Evolutionary conservation across 2,113 vertebrate genomes (phyloP).

Genomic region (Emydura subglobosa): DNA sequence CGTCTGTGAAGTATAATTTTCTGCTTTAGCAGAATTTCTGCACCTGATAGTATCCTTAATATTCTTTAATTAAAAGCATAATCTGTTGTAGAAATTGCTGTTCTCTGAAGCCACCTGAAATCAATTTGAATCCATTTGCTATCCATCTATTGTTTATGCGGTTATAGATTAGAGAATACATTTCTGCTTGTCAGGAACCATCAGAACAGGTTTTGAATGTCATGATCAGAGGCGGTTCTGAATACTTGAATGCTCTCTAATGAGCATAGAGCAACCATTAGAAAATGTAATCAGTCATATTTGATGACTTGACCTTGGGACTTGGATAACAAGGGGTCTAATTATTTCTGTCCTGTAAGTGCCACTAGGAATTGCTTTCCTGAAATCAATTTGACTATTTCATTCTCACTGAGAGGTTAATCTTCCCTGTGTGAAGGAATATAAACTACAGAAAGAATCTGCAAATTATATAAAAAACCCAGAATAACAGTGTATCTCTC

Average conservation of each 20-base stretch:
- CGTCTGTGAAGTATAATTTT: slow-evolving; percentile 81
- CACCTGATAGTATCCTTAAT: slow-evolving; percentile 84
- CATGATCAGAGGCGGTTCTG: slow-evolving; percentile 77
- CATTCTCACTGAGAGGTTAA: slow-evolving; percentile 74
- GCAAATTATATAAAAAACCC: slow-evolving; percentile 70
- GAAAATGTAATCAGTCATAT: slow-evolving; percentile 82
- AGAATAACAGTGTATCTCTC: slow-evolving; percentile 15
- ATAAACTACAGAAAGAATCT: slow-evolving; percentile 78
- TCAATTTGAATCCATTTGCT: slow-evolving; percentile 87
- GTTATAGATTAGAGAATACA: slow-evolving; percentile 83
- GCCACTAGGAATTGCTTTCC: slow-evolving; percentile 69
- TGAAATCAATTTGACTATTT: slow-evolving; percentile 82
- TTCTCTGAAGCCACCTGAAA: slow-evolving; percentile 88
- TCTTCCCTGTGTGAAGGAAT: slow-evolving; percentile 75
- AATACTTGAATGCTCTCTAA: slow-evolving; percentile 82
- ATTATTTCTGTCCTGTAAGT: slow-evolving; percentile 76
- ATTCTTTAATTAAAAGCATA: slow-evolving; percentile 88
- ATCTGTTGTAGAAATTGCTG: slow-evolving; percentile 86
- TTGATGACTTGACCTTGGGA: slow-evolving; percentile 84
- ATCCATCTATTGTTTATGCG: slow-evolving; percentile 82
- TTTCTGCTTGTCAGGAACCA: slow-evolving; percentile 78
- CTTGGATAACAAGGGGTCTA: slow-evolving; percentile 78
- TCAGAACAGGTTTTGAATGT: slow-evolving; percentile 77
- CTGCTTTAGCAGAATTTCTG: slow-evolving; percentile 78
- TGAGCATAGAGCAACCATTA: slow-evolving; percentile 83